Evolutionary conservation across 2,113 vertebrate genomes (phyloP), one percentile per base, ranked within the genome.

Genomic region (Corydoras maculifer): DNA sequence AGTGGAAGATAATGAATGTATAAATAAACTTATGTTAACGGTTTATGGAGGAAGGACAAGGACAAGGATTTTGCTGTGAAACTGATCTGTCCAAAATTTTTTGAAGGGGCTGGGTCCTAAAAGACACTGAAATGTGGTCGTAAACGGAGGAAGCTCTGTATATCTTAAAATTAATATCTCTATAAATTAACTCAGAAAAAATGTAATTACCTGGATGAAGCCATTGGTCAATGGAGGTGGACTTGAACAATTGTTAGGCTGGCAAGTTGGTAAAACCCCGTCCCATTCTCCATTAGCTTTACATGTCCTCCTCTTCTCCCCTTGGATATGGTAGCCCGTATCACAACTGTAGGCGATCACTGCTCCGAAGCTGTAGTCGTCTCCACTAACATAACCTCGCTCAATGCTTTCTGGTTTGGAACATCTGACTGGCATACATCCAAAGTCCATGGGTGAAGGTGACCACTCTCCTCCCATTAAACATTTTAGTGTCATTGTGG

Each of bases 301-400:
- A 32, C 97, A 99, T 5, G 91, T 95, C 51, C 93, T 89, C 79
- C 91, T 97, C 86, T 99, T 99, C 78, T 98, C 93, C 35, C 94
- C 96, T 78, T 93, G 92, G 80, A 99, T 97, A 69, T 96, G 82
- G 84, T 92, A 99, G 0, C 97, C 97, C 18, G 87, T 93, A 79
- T 92, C 88, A 81, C 97, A 99, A 86, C 93, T 96, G 53, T 99
- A 99, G 8, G 97, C 97, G 77, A 99, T 91, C 73, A 97, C 74
- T 0, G 96, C 93, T 64, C 94, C 96, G 53, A 99, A 99, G 73
- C 92, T 98, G 82, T 98, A 97, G 86, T 98, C 93, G 9, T 85
- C 82, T 3, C 95, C 97, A 11, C 87, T 97, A 0, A 93, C 90
- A 8, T 98, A 94, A 54, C 97, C 97, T 25, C 92, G 90, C 66